Evolutionary conservation across 2,113 vertebrate species (phyloP).

Genomic region (Rhabdomys dilectus): DNA sequence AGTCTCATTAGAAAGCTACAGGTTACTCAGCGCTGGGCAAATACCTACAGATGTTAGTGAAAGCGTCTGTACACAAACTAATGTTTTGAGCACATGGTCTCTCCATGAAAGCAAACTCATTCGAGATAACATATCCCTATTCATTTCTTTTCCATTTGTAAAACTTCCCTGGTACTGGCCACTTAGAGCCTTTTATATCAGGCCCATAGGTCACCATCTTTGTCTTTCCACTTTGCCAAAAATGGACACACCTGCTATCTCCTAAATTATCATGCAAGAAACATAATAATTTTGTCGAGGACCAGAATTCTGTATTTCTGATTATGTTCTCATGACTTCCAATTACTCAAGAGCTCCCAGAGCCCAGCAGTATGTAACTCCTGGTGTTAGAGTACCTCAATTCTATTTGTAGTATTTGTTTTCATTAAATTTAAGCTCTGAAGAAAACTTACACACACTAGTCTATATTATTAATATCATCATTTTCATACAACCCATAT

Average conservation of each 20-base stretch:
- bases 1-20: neutral
- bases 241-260: neutral
- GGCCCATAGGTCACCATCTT: neutral
- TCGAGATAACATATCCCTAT: neutral
- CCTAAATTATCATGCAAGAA: neutral
- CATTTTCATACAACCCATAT: neutral
- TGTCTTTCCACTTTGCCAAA: neutral
- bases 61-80: neutral
- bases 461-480: constrained; percentile 8
- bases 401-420: neutral
- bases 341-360: neutral
- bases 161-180: neutral
- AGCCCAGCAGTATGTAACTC: neutral
- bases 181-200: neutral
- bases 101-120: neutral
- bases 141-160: neutral
- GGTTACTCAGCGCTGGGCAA: neutral
- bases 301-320: neutral
- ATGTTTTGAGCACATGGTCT: neutral
- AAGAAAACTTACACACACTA: neutral
- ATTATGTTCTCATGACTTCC: neutral
- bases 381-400: neutral
- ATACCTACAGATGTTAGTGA: neutral
- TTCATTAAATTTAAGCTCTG: neutral
- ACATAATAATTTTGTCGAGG: neutral